Evolutionary conservation across 1,140 invertebrate species (phyloP).

Genomic region (Antheraea pernyi): DNA sequence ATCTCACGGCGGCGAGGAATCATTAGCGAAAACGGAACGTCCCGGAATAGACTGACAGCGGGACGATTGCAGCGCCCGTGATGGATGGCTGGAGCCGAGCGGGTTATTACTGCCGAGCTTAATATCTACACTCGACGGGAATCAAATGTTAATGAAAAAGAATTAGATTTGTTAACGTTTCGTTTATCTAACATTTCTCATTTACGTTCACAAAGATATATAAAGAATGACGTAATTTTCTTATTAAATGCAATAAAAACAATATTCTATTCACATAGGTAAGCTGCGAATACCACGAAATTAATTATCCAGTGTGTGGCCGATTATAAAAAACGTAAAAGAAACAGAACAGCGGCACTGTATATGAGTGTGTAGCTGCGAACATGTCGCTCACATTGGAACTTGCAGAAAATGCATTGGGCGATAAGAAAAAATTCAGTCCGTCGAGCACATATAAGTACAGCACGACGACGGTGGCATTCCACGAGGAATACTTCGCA

Average conservation of each 20-base stretch:
- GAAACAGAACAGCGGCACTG: not conserved
- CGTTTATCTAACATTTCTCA: not conserved
- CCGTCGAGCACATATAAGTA: conserved; percentile 68
- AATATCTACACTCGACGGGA: conserved; percentile 52
- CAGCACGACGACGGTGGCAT: conserved; percentile 69
- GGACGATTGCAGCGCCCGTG: conserved; percentile 71
- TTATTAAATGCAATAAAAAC: not conserved
- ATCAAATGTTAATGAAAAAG: conserved; percentile 53
- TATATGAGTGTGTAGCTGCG: conserved; percentile 24
- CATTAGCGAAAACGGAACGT: conserved; percentile 73
- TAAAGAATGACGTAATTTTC: not conserved
- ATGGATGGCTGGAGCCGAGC: conserved; percentile 62
- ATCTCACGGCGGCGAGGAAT: conserved; percentile 61
- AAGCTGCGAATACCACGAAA: conserved; percentile 1
- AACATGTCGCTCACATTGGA: conserved; percentile 60
- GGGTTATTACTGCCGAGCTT: conserved; percentile 63
- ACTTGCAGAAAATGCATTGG: conserved; percentile 75
- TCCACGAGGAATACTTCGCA: conserved; percentile 67
- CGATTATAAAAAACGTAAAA: conserved; percentile 12
- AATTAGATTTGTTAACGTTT: conserved; percentile 17
- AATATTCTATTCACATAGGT: not conserved
- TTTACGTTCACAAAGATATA: not conserved
- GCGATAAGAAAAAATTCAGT: conserved; percentile 77
- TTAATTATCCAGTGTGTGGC: conserved; percentile 4
- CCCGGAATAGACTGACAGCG: conserved; percentile 76